A percentile compares a stretch with the other conserved stretches of the same genome.
Evolutionary conservation across 1,140 invertebrate genomes (phyloP).

Genomic region (Dendroctonus valens): DNA sequence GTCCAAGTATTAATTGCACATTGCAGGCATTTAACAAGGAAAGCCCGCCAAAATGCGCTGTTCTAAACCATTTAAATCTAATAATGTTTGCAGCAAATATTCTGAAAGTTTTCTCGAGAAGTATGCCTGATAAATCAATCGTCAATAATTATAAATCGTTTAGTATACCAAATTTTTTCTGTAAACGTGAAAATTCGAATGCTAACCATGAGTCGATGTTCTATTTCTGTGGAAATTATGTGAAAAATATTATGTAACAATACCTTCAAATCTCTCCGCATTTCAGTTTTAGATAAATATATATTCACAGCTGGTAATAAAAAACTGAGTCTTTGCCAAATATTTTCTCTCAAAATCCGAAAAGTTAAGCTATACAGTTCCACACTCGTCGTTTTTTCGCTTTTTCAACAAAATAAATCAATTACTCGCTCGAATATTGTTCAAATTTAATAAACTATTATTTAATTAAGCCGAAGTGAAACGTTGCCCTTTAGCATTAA

Average conservation of each 20-base stretch:
- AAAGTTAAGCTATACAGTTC: background rate
- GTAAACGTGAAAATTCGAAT: background rate
- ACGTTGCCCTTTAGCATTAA: no score
- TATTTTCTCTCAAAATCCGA: conserved; percentile 18
- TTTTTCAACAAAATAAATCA: no score
- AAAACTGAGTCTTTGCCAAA: conserved; percentile 31
- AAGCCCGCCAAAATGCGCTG: background rate
- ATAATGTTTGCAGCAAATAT: no score
- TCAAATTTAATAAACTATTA: no score
- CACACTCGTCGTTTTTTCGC: no score
- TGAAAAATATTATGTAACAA: conserved; percentile 33
- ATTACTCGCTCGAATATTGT: no score
- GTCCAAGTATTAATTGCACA: no score
- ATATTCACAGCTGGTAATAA: conserved; percentile 33
- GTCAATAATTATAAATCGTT: no score
- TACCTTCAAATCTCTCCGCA: conserved; percentile 24
- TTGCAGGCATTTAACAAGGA: background rate
- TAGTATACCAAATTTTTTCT: background rate
- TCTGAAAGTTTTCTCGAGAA: no score
- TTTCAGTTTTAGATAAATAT: conserved; percentile 31
- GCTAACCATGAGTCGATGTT: conserved; percentile 10
- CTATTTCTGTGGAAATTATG: conserved; percentile 28
- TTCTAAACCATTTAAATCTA: no score
- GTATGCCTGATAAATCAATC: no score
- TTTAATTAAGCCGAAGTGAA: no score